These are phyloP conservation scores for Callipepla squamata DNA, from an alignment of 2,113 vertebrate genomes.

Conservation along the genomic window DNA sequence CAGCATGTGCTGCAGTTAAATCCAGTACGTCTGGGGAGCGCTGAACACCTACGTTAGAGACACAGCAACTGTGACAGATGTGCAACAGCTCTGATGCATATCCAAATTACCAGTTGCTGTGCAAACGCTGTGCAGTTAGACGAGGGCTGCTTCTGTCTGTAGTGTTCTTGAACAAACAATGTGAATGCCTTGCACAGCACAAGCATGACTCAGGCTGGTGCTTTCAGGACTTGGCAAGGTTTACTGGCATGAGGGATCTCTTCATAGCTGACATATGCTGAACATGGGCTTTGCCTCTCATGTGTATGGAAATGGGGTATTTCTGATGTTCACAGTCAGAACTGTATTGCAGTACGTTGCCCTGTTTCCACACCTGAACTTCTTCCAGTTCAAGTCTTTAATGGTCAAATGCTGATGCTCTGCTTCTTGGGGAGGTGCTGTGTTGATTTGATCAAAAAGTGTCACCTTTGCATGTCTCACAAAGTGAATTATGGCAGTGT, in stretches of 20 bases:
- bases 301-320: neutral
- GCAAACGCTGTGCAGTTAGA: neutral
- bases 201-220: rapidly evolving
- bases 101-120: neutral
- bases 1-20: neutral
- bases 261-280: neutral
- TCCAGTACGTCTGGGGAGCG: rapidly evolving
- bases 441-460: too few species aligned
- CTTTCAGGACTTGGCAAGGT: neutral
- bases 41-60: neutral
- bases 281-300: neutral
- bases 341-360: neutral
- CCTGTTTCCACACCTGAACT: neutral
- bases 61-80: neutral
- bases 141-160: neutral
- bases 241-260: neutral
- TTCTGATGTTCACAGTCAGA: neutral
- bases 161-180: neutral
- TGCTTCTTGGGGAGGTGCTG: neutral
- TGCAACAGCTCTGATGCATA: neutral
- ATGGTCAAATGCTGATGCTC: neutral
- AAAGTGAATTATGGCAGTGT: rapidly evolving
- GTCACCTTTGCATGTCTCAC: rapidly evolving
- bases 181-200: neutral
- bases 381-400: neutral